These are phyloP conservation scores for Sebastes goodei DNA, from an alignment of 2,797 vertebrate species.

Conservation along the genomic window DNA sequence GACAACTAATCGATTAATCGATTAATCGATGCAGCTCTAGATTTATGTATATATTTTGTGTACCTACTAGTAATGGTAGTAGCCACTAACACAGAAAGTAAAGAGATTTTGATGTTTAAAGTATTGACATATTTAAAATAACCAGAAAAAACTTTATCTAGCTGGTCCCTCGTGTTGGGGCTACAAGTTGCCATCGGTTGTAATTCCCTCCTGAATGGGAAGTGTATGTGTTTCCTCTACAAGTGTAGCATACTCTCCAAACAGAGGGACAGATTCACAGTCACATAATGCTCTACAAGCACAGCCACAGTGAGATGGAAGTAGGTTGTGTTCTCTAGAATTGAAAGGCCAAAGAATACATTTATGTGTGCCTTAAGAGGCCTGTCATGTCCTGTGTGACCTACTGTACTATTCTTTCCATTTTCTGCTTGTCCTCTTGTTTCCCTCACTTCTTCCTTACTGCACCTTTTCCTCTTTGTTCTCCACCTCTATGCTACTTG, in stretches of 20 bases:
- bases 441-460: not conserved
- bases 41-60: too few relatives aligned
- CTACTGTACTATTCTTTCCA: not conserved
- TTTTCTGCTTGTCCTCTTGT: not conserved
- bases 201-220: not conserved
- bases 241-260: not conserved
- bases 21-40: too few relatives aligned
- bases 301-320: not conserved
- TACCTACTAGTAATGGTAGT: not conserved
- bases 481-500: conserved; percentile 6
- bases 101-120: not conserved
- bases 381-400: conserved; percentile 1
- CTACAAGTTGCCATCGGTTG: not conserved
- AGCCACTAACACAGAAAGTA: not conserved
- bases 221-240: not conserved
- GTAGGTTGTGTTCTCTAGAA: not conserved
- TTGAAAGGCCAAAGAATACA: conserved; percentile 8
- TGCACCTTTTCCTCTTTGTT: conserved; percentile 15
- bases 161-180: not conserved
- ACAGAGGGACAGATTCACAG: not conserved
- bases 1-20: too few relatives aligned
- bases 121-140: not conserved
- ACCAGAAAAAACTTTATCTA: not conserved
- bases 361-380: not conserved
- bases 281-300: conserved; percentile 4